These are phyloP conservation scores for Epirrita christyi DNA, from an alignment of 2,888 invertebrate genomes.

Conservation along the genomic window DNA sequence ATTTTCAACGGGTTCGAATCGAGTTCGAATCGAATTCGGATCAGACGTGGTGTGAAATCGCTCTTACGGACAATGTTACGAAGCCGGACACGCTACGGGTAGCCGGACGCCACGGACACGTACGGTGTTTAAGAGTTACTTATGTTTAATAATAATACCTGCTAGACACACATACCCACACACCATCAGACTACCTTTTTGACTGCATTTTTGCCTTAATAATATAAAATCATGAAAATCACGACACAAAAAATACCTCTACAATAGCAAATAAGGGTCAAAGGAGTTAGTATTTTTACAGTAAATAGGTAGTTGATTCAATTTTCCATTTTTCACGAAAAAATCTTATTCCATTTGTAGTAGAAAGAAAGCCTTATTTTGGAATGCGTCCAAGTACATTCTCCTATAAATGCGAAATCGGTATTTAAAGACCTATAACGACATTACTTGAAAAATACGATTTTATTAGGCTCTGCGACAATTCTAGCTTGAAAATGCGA, in stretches of 20 bases:
- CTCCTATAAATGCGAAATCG: not conserved
- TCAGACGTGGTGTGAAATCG: no score
- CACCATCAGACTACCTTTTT: no score
- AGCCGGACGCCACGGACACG: no score
- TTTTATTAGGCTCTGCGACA: not conserved
- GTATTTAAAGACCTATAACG: not conserved
- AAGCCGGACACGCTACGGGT: no score
- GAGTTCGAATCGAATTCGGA: no score
- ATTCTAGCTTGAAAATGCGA: not conserved
- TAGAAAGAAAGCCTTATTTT: constrained; percentile 12
- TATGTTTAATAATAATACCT: no score
- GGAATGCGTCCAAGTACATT: constrained; percentile 18
- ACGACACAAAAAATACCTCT: not conserved
- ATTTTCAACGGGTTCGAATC: no score
- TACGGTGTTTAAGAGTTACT: no score
- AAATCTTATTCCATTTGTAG: constrained; percentile 21
- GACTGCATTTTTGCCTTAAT: no score
- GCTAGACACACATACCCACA: no score
- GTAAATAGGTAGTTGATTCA: constrained; percentile 13
- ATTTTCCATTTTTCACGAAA: constrained; percentile 16
- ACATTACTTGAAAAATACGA: not conserved
- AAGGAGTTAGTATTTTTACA: not conserved
- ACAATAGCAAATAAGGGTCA: constrained; percentile 10
- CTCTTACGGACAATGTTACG: no score
- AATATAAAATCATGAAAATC: no score